Evolutionary conservation across 2,888 invertebrate species (phyloP), one percentile per base, ranked within the genome.

Genomic region (Eristalinus aeneus): DNA sequence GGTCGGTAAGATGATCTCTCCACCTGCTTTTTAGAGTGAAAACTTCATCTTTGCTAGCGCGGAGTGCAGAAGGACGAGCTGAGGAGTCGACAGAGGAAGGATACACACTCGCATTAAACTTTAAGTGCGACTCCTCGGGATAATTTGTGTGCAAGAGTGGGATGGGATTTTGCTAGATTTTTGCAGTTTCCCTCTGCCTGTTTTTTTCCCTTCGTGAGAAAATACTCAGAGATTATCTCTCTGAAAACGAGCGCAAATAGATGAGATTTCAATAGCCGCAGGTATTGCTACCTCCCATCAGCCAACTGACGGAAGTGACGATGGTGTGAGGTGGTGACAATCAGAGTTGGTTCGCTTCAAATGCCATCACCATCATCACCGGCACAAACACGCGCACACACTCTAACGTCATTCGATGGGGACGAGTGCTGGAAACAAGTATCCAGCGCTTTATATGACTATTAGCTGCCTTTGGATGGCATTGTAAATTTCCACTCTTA

Each of bases 221-320:
- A 60, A 63, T 63, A 63, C 39, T 63, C 61, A 54, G 36, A 69
- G 77, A 77, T 71, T 71, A 75, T 68, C 46, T 75, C 75, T 56
- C 63, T 39, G 31, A 65, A 82, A 81, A 81, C 64, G 64, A 74
- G 36, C 64, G 31, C 65, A 74, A 58, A 46, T 58, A 75, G 77
- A 84, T 84, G 74, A 54, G 79, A 53, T 84, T 84, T 84, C 74
- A 78, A 79, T 74, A 84, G 79, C 83, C 75, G 54, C 75, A 72
- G 79, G 84, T 75, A 71, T 71, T 60, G 1, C 60, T n/a, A 22
- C 58, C 60, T n/a, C n/a, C 36, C 68, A 71, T 36, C 64, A 74
- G n/a, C 5, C n/a, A 11, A 31, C 16, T 23, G 27, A 27, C 36
- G 31, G 32, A 22, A 20, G 32, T 60, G 60, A 27, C 2, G 60